Base-by-base conservation (phyloP, 1,140 invertebrate species). In the Pectinophora gossypiella region DNA sequence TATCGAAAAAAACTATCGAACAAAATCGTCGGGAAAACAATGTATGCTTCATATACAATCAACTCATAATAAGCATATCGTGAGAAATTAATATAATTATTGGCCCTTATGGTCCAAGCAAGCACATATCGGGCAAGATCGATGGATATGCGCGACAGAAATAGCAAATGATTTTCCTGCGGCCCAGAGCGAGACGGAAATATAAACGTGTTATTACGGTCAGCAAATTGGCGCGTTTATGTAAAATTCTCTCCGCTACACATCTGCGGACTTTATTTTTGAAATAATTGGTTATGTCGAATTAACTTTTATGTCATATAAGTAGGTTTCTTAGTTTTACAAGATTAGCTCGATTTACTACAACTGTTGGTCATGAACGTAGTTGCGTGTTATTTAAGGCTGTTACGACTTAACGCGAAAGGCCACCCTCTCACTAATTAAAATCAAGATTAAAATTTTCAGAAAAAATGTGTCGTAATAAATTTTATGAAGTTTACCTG, bases 81-180 rank as follows among this genome's bases (percentile, higher is more conserved):
- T 60, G 59, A 67, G 61, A 76, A 72, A 76, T 76, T 69, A 78
- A 74, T 76, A 71, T 76, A 75, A 80, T 79, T 79, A 80, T 76
- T 68, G 56, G 53, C 51, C 61, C 65, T 70, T 67, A 70, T 68
- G 61, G 57, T 47, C 58, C 57, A 42, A 55, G 40, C 52, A 50
- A 43, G 55, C 53, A 50, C 54, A 64, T 54, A 57, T 54, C 54
- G 55, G 27, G 10, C 36, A 23, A 69, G 61, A 75, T 78, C 68
- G 68, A 70, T 76, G 66, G 60, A 50, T 51, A 51, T 55, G 67
- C 55, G 55, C 36, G 64, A 76, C 2, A 19, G 56, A 60, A 59
- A 73, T 16, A 49, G 27, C 42, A 13, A n/a, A 59, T 54, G 23
- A 52, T 42, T 12, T 19, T 13, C 15, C 19, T 51, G 61, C 21